Percentiles rank a stretch among this genome's conserved stretches.
phyloP scores from a whole-genome alignment of 2,797 vertebrate species.

The Huso huso region DNA sequence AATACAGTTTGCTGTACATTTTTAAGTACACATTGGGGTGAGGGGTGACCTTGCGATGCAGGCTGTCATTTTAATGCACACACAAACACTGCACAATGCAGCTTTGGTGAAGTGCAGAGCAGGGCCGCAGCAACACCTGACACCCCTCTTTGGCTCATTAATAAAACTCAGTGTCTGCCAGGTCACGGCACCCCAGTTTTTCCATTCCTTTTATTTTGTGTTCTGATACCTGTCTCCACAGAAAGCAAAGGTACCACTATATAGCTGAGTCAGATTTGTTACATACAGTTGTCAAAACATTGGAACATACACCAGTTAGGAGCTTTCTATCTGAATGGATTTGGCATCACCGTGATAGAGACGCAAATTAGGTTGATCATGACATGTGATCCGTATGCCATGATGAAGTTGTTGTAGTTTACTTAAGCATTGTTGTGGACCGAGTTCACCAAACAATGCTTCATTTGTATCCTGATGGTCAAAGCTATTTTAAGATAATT shows the following conservation, averaged over 20 bases:
- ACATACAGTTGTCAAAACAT: conserved; percentile 14
- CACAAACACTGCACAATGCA: not conserved
- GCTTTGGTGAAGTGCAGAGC: not conserved
- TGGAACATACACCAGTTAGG: not conserved
- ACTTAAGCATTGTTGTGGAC: too few relatives aligned
- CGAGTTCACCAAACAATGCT: too few relatives aligned
- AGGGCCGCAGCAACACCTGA: not conserved
- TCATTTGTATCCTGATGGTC: too few relatives aligned
- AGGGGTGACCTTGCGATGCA: conserved; percentile 29
- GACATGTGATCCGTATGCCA: too few relatives aligned
- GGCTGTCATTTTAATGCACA: not conserved
- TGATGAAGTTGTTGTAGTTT: too few relatives aligned
- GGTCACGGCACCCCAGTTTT: conserved; percentile 30
- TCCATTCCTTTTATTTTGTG: conserved; percentile 34
- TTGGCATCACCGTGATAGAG: too few relatives aligned
- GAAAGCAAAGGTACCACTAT: conserved; percentile 32
- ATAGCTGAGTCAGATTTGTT: conserved; percentile 32
- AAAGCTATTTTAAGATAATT: too few relatives aligned
- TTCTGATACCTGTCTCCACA: conserved; percentile 17
- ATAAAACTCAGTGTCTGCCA: conserved; percentile 7
- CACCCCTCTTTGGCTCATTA: not conserved
- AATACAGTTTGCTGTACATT: conserved; percentile 46
- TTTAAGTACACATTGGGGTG: conserved; percentile 31
- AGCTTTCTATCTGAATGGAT: too few relatives aligned
- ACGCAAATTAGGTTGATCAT: too few relatives aligned